Evolutionary conservation across 1,140 invertebrate species (phyloP).

Genomic region (Ptiloglossa arizonensis): DNA sequence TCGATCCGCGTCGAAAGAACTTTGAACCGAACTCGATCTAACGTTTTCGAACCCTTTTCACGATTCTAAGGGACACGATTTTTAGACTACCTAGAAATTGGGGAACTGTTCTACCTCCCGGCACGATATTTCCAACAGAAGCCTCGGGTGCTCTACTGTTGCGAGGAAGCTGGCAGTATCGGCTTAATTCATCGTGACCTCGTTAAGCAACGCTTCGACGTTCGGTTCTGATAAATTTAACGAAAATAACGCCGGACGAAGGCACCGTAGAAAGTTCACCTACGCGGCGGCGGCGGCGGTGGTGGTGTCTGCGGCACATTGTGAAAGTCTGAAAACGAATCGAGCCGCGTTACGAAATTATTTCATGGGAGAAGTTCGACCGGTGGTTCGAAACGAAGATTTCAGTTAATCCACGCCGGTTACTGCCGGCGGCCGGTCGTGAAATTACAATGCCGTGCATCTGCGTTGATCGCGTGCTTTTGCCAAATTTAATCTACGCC

Average conservation of each 20-base stretch:
- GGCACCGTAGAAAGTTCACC: constrained; percentile 32
- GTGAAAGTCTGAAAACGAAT: constrained; percentile 47
- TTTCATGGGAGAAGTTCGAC: constrained; percentile 47
- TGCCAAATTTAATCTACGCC: neutral
- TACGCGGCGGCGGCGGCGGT: neutral
- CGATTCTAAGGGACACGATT: too few relatives aligned
- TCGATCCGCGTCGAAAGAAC: too few relatives aligned
- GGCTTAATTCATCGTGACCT: constrained; percentile 31
- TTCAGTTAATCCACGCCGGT: constrained; percentile 26
- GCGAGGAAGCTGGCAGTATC: constrained; percentile 10
- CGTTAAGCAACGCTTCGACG: constrained; percentile 15
- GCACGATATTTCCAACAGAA: neutral
- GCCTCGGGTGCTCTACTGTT: constrained; percentile 1
- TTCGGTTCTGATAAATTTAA: constrained; percentile 16
- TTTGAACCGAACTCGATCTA: too few relatives aligned
- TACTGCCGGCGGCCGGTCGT: neutral
- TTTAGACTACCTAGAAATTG: too few relatives aligned
- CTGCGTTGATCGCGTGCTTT: neutral
- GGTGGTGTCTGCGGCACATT: neutral
- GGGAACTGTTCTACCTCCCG: too few relatives aligned
- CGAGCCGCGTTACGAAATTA: constrained; percentile 52
- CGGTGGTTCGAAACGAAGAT: constrained; percentile 16
- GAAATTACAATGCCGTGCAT: neutral
- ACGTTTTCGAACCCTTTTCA: too few relatives aligned
- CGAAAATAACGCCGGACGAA: constrained; percentile 16